These are phyloP conservation scores for Motacilla tschutschensis DNA, from an alignment of 2,113 vertebrate genomes.

Conservation along the genomic window DNA sequence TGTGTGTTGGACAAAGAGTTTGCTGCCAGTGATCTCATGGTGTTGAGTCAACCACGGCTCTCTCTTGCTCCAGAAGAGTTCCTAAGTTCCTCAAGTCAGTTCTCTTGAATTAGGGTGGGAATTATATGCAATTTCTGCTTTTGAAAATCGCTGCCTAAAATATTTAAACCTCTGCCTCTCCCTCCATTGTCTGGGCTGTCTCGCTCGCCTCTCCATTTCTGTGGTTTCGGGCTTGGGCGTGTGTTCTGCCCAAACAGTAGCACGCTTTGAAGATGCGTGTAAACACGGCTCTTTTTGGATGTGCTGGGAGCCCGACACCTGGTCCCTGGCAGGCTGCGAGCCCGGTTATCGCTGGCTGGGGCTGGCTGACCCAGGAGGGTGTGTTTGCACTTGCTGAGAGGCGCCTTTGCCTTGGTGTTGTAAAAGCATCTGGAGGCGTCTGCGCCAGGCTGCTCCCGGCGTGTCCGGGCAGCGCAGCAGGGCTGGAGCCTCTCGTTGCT, in stretches of 20 bases:
- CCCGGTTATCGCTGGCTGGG: not conserved
- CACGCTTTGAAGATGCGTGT: slow-evolving; percentile 7
- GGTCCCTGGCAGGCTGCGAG: not conserved
- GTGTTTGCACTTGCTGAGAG: slow-evolving; percentile 42
- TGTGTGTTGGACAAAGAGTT: slow-evolving; percentile 28
- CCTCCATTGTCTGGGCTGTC: slow-evolving; percentile 20
- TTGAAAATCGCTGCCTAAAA: slow-evolving; percentile 14
- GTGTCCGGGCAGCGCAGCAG: slow-evolving; percentile 28
- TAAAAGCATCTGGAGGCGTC: slow-evolving; percentile 55
- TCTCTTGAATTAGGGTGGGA: slow-evolving; percentile 2
- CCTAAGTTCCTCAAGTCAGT: not conserved
- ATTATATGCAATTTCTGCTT: not conserved
- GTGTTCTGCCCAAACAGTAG: slow-evolving; percentile 18
- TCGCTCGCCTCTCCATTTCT: slow-evolving; percentile 5
- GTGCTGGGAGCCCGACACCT: not conserved
- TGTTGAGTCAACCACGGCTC: slow-evolving; percentile 10
- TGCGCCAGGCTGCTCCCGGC: slow-evolving; percentile 9
- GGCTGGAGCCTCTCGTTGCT: not conserved
- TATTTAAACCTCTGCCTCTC: slow-evolving; percentile 29
- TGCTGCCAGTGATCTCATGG: slow-evolving; percentile 7
- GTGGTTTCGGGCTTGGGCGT: slow-evolving; percentile 17
- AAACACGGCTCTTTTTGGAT: not conserved
- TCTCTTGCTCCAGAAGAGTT: not conserved
- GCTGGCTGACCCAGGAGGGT: not conserved
- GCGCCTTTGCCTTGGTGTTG: not conserved